Evolutionary conservation across 2,113 vertebrate genomes (phyloP).

Genomic region (Epinephelus lanceolatus): DNA sequence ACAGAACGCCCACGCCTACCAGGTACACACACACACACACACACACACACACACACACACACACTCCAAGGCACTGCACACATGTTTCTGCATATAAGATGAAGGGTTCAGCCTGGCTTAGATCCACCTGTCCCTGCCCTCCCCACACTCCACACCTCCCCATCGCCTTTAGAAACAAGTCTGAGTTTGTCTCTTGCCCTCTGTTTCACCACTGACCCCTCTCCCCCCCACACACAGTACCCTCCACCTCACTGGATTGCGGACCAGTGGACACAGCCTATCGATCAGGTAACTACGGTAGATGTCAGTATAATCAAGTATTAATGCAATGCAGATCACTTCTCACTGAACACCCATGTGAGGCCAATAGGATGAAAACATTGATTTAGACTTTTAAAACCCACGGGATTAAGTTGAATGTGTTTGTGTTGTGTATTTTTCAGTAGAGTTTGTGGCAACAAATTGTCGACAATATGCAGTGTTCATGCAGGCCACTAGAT

Average conservation of each 20-base stretch:
- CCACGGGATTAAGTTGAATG: background rate
- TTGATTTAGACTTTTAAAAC: background rate
- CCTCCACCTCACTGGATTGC: constrained; percentile 73
- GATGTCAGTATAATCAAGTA: background rate
- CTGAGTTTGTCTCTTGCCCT: constrained; percentile 29
- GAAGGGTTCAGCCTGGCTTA: constrained; percentile 29
- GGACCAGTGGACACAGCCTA: constrained; percentile 76
- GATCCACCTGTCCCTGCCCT: constrained; percentile 9
- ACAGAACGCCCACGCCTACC: constrained; percentile 89
- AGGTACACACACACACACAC: constrained; percentile 82
- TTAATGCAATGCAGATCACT: background rate
- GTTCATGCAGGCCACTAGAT: constrained; percentile 56
- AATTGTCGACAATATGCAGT: constrained; percentile 3
- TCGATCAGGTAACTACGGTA: constrained; percentile 79
- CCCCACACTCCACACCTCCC: background rate
- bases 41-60: background rate
- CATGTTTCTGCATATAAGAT: constrained; percentile 27
- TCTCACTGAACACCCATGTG: background rate
- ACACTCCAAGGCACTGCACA: constrained; percentile 1
- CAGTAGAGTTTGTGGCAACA: background rate
- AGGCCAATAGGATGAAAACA: background rate
- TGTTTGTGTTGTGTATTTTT: background rate
- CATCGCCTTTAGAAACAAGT: background rate
- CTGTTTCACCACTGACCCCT: constrained; percentile 50
- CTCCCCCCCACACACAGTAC: constrained; percentile 69